Base-by-base conservation (phyloP, 1,140 invertebrate genomes). In the Neodiprion virginianus region DNA sequence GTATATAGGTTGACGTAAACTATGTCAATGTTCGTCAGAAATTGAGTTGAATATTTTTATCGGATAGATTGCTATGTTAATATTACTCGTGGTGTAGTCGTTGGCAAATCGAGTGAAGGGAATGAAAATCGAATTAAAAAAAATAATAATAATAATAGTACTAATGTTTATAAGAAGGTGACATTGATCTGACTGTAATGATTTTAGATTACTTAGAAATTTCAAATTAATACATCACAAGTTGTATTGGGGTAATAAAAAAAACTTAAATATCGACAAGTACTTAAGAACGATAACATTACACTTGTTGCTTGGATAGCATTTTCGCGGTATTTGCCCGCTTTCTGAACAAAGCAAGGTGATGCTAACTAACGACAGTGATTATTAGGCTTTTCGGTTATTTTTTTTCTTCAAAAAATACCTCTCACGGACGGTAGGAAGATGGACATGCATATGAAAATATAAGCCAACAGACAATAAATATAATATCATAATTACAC, bases 251-350 rank as follows among this genome's bases (percentile, higher is more conserved):
- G 7, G 17, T 3, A 5, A 5, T 65, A 65, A 65, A 14, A 65
- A 21, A 65, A 65, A 21, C 0, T 14, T 61, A 1, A 65, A 14
- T 14, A 65, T 17, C 4, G 12, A 14, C 12, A 23, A 11, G 23
- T 4, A 61, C n/a, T 61, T 11, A 21, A 47, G 0, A 8, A 69
- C 10, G 67, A n/a, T 49, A 75, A n/a, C 50, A 69, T 65, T 74
- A 3, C 67, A 69, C 67, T 69, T 69, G 67, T 69, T 69, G 67
- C 67, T 23, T 47, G 67, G 3, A 11, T 47, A 23, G 23, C 9
- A 69, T 69, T 76, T 47, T 10, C 50, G 61, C 48, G 5, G 48
- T 17, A 77, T 75, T 47, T 74, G 72, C 48, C 72, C 74, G 69
- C 75, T 73, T 75, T 76, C 50, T 48, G 72, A 71, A 23, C 17